Evolutionary conservation across 1,140 invertebrate genomes (phyloP), one percentile per base, ranked within the genome.

Genomic region (Acyrthosiphon pisum): DNA sequence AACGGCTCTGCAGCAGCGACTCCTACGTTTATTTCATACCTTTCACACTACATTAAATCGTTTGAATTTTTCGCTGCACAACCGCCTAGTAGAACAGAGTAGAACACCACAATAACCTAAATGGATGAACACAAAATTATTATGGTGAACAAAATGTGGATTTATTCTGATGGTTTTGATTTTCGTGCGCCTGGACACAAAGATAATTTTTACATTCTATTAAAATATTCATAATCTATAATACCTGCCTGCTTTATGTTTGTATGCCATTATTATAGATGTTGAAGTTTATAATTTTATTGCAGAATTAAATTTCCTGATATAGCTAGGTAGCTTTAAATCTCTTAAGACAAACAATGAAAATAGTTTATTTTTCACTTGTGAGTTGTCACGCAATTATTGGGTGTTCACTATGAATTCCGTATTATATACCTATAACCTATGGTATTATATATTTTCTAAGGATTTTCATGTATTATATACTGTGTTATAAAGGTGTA

Each of bases 1-100:
- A 41, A 53, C 22, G 50, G 50, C 86, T 48, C 46, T 35, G 30
- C 50, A 50, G 30, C 50, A 50, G 50, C 18, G 46, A 88, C 35
- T 89, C 22, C 48, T 53, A 41, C 88, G 88, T 56, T 89, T 89
- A 56, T 89, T 53, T 26, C 37, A 50, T 89, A 89, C 88, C 88
- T 89, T 89, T 89, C 22, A 89, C 88, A 56, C 88, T 89, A 89
- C 88, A 89, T 89, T 89, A 89, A 89, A 56, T 56, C 88, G 88
- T 89, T 89, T 37, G 88, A 89, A 89, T 89, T 89, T 89, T 37
- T 35, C 50, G 35, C 22, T 26, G 18, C 7, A 41, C 35, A 26
- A 37, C 18, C 87, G 26, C 7, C 60, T 76, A 76, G 48, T 35
- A 44, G 18, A 50, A 48, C 44, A 20, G 87, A 56, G 35, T 56